Percentiles rank a stretch among this genome's conserved stretches.
These are phyloP conservation scores for Drosophila incognita DNA, from an alignment of 2,888 invertebrate species.

Conservation along the genomic window DNA sequence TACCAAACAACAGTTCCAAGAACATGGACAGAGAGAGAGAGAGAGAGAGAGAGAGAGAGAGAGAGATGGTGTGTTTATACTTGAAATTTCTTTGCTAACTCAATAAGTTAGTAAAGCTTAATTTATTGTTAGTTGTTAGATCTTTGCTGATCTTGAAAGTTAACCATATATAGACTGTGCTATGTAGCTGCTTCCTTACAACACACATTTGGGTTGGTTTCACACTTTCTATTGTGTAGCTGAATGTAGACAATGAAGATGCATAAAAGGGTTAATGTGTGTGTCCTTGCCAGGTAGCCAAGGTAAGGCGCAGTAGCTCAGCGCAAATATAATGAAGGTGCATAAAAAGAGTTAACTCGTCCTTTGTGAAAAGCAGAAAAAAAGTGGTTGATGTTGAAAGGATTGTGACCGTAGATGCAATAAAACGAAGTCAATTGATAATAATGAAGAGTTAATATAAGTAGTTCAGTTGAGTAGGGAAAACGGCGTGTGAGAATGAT, in stretches of 20 bases:
- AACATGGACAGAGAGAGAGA: constrained; percentile 2
- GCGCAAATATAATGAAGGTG: constrained; percentile 52
- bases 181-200: background rate
- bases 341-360: constrained; percentile 69
- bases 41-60: background rate
- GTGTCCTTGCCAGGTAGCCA: constrained; percentile 42
- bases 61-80: background rate
- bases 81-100: background rate
- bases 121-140: background rate
- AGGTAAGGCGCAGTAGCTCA: constrained; percentile 1
- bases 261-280: constrained; percentile 71
- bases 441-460: constrained; percentile 46
- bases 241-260: constrained; percentile 48
- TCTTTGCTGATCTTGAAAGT: background rate
- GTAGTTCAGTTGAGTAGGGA: constrained; percentile 6
- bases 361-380: constrained; percentile 43
- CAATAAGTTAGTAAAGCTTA: background rate
- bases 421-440: constrained; percentile 53
- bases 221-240: constrained; percentile 42
- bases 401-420: constrained; percentile 18
- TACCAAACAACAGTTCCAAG: constrained; percentile 22
- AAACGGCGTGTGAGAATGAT: background rate
- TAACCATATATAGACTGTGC: background rate
- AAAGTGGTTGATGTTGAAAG: constrained; percentile 16
- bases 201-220: constrained; percentile 19